phyloP scores from a whole-genome alignment of 2,113 vertebrate genomes.

The Prionailurus bengalensis region DNA sequence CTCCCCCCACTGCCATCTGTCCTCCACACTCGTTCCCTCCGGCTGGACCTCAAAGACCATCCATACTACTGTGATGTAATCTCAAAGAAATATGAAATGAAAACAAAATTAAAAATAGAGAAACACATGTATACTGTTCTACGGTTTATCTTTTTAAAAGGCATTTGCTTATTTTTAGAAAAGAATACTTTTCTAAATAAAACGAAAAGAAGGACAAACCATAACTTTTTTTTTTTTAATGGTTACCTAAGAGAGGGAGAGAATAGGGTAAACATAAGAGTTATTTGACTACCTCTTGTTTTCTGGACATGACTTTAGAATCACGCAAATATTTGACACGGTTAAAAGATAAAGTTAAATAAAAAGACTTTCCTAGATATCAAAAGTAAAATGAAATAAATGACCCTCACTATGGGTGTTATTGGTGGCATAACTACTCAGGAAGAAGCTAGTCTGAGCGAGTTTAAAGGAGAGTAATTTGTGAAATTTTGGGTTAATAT shows the following conservation, averaged over 20 bases:
- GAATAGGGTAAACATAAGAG: not conserved
- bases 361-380: not conserved
- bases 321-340: not conserved
- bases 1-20: not conserved
- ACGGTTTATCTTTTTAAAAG: not conserved
- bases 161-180: not conserved
- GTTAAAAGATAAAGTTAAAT: not conserved
- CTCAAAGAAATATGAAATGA: not conserved
- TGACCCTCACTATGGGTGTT: not conserved
- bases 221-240: not conserved
- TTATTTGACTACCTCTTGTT: not conserved
- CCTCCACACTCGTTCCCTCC: not conserved
- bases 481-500: not conserved
- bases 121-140: not conserved
- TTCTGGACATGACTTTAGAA: not conserved
- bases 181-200: not conserved
- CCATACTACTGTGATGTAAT: not conserved
- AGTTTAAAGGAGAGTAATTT: not conserved
- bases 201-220: not conserved
- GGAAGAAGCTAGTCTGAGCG: not conserved
- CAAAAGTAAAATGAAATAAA: not conserved
- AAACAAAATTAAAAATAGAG: not conserved
- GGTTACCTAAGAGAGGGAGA: not conserved
- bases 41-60: not conserved
- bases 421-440: not conserved